Base-by-base conservation (phyloP, 2,113 vertebrate genomes). In the Crotalus horridus region DNA sequence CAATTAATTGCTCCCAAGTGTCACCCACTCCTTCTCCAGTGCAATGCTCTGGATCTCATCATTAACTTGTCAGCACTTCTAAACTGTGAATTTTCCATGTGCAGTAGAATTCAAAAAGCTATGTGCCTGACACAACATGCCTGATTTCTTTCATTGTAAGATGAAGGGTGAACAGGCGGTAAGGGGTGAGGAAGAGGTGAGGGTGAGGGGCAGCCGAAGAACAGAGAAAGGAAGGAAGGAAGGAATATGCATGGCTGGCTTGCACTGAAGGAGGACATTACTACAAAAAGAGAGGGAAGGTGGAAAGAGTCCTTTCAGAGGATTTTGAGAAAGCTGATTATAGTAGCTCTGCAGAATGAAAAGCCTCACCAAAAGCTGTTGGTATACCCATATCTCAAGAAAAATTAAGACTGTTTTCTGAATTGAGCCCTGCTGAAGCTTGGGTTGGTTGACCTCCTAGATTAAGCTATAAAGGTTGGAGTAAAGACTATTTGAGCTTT, bases 31-130 rank as follows among this genome's bases (percentile, higher is more conserved):
- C 6, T 58, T 89, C 87, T 81, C 53, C 54, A 51, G 53, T 89
- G 59, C 86, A 88, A 55, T n/a, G 6, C 87, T 89, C 87, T 88
- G 29, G 46, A 92, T 92, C 85, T 55, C 85, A 23, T 92, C 85
- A 92, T 92, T 92, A 92, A 89, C 61, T 48, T 92, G 87, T 81
- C 64, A 89, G 24, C 61, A 26, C 61, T 69, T 85, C 51, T 69
- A 53, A 92, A 46, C 91, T 89, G 53, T 64, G 85, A 54, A 81
- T 90, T 90, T 90, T 81, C 89, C 64, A 33, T 4, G 48, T 29
- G 89, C 29, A 7, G 48, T 33, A 21, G 64, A 90, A 90, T 90
- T 81, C 74, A 81, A 15, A 81, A 90, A 24, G 61, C 54, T 11
- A 1, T 33, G 85, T 51, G 26, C 48, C 55, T 58, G 56, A 29